Percentiles rank a stretch among this genome's conserved stretches.
phyloP scores from a whole-genome alignment of 2,797 vertebrate species.

The Loriculus beryllinus region DNA sequence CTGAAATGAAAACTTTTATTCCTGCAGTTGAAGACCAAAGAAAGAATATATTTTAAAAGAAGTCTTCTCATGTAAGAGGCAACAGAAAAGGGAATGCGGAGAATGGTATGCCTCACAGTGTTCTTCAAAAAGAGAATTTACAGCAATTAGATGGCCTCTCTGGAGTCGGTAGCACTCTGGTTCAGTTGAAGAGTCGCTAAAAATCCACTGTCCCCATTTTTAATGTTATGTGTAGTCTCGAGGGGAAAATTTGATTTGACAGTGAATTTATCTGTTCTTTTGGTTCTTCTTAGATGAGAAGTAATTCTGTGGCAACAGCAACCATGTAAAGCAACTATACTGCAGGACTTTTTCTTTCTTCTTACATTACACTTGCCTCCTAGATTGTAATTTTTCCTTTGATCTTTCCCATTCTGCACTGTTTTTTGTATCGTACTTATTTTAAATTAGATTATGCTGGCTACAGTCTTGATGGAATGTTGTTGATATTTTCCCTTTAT shows the following conservation, averaged over 20 bases:
- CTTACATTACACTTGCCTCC: not conserved
- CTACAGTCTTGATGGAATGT: not conserved
- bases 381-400: not conserved
- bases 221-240: not conserved
- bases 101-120: not conserved
- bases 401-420: not conserved
- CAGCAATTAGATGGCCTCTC: not conserved
- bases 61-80: not conserved
- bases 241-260: conserved; percentile 10
- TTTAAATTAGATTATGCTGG: conserved; percentile 17
- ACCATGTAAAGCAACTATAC: not conserved
- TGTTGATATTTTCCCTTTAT: not conserved
- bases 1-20: not conserved
- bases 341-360: not conserved
- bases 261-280: conserved; percentile 29
- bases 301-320: not conserved
- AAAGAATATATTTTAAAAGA: not conserved
- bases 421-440: not conserved
- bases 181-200: not conserved
- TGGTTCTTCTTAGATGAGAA: not conserved
- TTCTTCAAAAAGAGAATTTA: conserved; percentile 1
- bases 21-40: not conserved
- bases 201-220: conserved; percentile 22
- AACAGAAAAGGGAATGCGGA: not conserved
- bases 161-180: not conserved